A percentile compares a stretch with the other conserved stretches of the same genome.
Evolutionary conservation across 2,888 invertebrate species (phyloP).

Genomic region (Corythucha ciliata): DNA sequence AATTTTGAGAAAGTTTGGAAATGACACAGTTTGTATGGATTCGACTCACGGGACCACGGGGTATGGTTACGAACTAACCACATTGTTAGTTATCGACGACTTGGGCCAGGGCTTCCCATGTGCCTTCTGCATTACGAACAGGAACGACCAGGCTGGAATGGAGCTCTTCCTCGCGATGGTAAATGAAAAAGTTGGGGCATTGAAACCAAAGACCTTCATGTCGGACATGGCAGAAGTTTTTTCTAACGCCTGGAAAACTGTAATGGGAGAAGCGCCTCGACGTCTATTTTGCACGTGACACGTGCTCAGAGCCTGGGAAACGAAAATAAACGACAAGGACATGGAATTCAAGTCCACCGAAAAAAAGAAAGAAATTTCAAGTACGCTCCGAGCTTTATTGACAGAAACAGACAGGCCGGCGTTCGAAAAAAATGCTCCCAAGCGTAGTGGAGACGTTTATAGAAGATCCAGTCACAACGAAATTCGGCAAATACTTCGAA

Average conservation of each 20-base stretch:
- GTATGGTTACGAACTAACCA: constrained; percentile 32
- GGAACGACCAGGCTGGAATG: constrained; percentile 15
- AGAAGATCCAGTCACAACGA: neutral
- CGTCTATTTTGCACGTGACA: constrained; percentile 35
- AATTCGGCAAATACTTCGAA: constrained; percentile 2
- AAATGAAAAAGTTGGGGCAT: constrained; percentile 25
- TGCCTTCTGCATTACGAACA: constrained; percentile 30
- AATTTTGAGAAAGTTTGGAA: constrained; percentile 33
- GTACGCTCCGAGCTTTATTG: neutral
- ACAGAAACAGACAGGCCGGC: constrained; percentile 2
- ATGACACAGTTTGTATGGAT: constrained; percentile 34
- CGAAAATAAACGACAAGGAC: neutral
- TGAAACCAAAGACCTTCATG: constrained; percentile 34
- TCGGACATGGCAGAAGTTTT: constrained; percentile 33
- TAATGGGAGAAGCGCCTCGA: constrained; percentile 28
- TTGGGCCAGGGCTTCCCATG: constrained; percentile 32
- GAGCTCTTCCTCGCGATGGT: constrained; percentile 27
- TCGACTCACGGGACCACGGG: constrained; percentile 33
- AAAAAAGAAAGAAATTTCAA: neutral
- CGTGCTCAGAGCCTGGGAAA: constrained; percentile 29
- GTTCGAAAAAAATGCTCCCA: neutral
- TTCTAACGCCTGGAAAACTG: constrained; percentile 32
- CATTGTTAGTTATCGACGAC: constrained; percentile 33
- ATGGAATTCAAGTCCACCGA: neutral
- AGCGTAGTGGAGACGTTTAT: neutral